These are phyloP conservation scores for Coptodon rendalli DNA, from an alignment of 2,113 vertebrate species.

Conservation along the genomic window DNA sequence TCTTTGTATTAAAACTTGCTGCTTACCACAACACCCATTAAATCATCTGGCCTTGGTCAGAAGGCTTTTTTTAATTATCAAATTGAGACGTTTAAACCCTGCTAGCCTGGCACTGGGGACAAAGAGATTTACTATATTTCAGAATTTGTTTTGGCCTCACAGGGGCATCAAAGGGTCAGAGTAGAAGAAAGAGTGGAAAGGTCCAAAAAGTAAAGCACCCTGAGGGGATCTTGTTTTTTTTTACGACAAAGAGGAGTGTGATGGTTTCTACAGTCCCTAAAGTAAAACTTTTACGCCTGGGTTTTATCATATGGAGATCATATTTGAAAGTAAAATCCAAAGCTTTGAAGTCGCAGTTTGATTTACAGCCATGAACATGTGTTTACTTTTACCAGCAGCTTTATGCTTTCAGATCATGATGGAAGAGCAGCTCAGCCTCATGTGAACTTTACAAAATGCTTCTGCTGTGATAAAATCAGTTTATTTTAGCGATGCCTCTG, in stretches of 20 bases:
- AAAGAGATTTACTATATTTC: background rate
- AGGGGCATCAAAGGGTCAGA: background rate
- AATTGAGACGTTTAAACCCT: background rate
- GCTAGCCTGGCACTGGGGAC: background rate
- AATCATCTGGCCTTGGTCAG: background rate
- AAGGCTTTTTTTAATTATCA: background rate
- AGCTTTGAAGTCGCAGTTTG: background rate
- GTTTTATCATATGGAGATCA: background rate
- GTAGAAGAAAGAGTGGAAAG: background rate
- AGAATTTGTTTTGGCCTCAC: fast-evolving
- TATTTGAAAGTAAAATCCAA: background rate
- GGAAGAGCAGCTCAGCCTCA: background rate
- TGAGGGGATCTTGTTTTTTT: background rate
- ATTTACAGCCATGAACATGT: background rate
- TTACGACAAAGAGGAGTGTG: fast-evolving
- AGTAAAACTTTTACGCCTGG: fast-evolving
- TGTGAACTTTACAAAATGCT: background rate
- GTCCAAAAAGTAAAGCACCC: background rate
- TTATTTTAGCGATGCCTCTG: background rate
- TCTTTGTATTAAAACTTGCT: fast-evolving
- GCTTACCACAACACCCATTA: background rate
- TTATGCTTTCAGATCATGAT: background rate
- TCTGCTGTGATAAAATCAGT: background rate
- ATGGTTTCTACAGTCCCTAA: background rate
- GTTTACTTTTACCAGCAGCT: background rate